These are phyloP conservation scores for Apotomis capreana DNA, from an alignment of 2,888 invertebrate genomes.

Conservation along the genomic window DNA sequence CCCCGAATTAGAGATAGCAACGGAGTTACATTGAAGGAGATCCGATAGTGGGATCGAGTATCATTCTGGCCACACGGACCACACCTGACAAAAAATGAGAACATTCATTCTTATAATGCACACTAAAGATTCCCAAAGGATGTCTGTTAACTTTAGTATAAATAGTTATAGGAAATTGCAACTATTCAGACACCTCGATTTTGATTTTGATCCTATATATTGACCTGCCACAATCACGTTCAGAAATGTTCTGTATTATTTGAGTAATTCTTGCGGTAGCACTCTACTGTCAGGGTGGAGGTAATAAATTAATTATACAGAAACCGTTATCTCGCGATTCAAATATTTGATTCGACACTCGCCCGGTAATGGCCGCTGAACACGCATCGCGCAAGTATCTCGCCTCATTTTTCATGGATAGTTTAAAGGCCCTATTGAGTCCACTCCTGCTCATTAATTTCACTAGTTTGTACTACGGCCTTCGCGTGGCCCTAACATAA, in stretches of 20 bases:
- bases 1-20: too few species aligned
- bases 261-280: not conserved
- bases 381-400: conserved; percentile 34
- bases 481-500: conserved; percentile 73
- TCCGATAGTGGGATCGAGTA: too few species aligned
- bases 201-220: too few species aligned
- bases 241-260: not conserved
- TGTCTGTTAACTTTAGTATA: too few species aligned
- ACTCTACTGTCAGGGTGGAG: not conserved
- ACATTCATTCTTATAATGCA: too few species aligned
- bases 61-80: too few species aligned
- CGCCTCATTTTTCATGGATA: conserved; percentile 53
- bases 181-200: too few species aligned
- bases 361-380: conserved; percentile 35
- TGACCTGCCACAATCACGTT: not conserved
- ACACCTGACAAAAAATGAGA: too few species aligned
- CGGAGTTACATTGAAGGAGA: too few species aligned
- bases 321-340: conserved; percentile 34
- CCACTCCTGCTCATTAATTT: conserved; percentile 68
- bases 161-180: too few species aligned
- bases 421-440: conserved; percentile 53
- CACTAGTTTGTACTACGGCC: conserved; percentile 68
- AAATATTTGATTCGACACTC: conserved; percentile 37
- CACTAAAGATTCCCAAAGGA: too few species aligned
- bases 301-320: conserved; percentile 23